A percentile compares a stretch with the other conserved stretches of the same genome.
Conservation (phyloP, 2,888 invertebrate genomes). For the Aelia acuminata region DNA sequence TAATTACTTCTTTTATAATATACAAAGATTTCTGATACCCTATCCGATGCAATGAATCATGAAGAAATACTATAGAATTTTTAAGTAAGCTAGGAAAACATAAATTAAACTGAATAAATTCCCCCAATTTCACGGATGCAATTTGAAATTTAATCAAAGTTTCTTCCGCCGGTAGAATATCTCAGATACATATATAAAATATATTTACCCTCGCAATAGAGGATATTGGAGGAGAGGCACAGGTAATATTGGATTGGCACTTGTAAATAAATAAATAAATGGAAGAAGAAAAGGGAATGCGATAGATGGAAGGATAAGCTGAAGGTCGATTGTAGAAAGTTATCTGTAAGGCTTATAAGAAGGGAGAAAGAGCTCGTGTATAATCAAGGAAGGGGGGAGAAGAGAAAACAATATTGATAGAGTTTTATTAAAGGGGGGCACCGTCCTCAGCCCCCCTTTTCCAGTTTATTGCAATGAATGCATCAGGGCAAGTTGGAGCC, state of each 20-base stretch:
- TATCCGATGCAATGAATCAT: too few species aligned
- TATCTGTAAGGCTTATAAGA: constrained; percentile 37
- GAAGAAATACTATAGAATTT: too few species aligned
- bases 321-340: constrained; percentile 47
- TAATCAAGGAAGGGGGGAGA: constrained; percentile 52
- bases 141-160: constrained; percentile 30
- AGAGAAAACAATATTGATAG: constrained; percentile 56
- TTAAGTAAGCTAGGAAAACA: too few species aligned
- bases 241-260: constrained; percentile 42
- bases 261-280: constrained; percentile 43
- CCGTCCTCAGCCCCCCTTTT: neutral
- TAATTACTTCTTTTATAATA: too few species aligned
- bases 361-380: constrained; percentile 50
- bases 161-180: neutral
- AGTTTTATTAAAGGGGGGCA: constrained; percentile 54
- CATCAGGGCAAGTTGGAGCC: constrained; percentile 39
- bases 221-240: constrained; percentile 42
- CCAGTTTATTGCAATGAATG: constrained; percentile 48
- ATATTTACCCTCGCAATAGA: neutral
- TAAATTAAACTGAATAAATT: neutral
- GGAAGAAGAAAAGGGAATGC: constrained; percentile 46
- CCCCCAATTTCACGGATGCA: neutral
- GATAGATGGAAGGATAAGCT: constrained; percentile 40
- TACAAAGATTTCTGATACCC: too few species aligned
- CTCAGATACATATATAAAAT: constrained; percentile 18